phyloP scores from a whole-genome alignment of 2,797 vertebrate species.

The Harpagifer antarcticus region DNA sequence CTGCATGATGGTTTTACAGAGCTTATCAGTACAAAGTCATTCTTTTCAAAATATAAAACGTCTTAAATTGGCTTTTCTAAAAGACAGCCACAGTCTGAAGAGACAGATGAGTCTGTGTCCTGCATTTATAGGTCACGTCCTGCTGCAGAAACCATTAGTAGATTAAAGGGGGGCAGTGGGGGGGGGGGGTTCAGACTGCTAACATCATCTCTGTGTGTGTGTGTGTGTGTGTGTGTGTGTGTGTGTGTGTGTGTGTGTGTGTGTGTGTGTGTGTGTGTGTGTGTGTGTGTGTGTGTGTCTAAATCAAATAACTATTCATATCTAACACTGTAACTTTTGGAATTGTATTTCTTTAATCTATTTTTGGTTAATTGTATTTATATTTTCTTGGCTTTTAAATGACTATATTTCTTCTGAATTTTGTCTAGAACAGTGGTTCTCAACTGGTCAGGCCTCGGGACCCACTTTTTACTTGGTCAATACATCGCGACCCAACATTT shows the following conservation, averaged over 20 bases:
- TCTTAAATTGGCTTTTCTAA: slow-evolving; percentile 11
- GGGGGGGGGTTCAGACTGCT: slow-evolving; percentile 22
- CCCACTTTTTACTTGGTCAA: too few species aligned
- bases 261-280: not conserved
- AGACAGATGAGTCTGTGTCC: slow-evolving; percentile 39
- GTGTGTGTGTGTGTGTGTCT: not conserved
- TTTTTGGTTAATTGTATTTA: too few species aligned
- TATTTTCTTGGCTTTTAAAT: too few species aligned
- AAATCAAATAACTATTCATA: too few species aligned
- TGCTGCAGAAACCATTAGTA: slow-evolving; percentile 72
- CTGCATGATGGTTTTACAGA: not conserved
- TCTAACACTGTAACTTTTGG: too few species aligned
- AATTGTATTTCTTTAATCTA: too few species aligned
- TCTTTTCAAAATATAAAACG: not conserved
- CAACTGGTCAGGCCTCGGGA: too few species aligned
- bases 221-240: not conserved
- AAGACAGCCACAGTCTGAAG: slow-evolving; percentile 33
- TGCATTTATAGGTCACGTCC: slow-evolving; percentile 56
- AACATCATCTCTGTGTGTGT: slow-evolving; percentile 37
- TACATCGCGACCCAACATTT: too few species aligned
- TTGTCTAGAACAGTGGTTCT: too few species aligned
- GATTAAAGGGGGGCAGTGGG: slow-evolving; percentile 54
- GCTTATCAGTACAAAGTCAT: slow-evolving; percentile 7
- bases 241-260: not conserved
- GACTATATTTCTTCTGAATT: too few species aligned